Percentiles rank a stretch among this genome's conserved stretches.
phyloP scores from a whole-genome alignment of 1,140 invertebrate genomes.

The Pollicipes pollicipes region DNA sequence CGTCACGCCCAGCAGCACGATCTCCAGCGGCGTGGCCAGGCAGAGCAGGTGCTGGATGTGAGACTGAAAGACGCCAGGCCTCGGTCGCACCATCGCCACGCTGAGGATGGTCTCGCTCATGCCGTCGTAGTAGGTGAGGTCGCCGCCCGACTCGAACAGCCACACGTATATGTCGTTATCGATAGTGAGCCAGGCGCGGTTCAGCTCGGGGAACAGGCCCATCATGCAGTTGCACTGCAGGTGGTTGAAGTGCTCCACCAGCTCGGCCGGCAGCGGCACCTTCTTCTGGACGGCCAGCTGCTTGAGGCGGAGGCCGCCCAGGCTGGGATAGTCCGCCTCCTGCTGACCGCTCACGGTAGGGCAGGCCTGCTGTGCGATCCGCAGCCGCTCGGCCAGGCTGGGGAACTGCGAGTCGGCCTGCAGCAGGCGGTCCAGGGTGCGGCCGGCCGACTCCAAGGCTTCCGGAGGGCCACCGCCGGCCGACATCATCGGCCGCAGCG shows the following conservation, averaged over 20 bases:
- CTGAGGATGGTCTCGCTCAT: slow-evolving; percentile 74
- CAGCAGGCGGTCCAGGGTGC: slow-evolving; percentile 51
- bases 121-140: slow-evolving; percentile 85
- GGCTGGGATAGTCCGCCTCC: slow-evolving; percentile 73
- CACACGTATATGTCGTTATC: slow-evolving; percentile 96
- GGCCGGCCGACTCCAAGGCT: slow-evolving; percentile 34
- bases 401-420: slow-evolving; percentile 48
- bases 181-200: slow-evolving; percentile 88
- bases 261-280: slow-evolving; percentile 72
- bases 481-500: background rate
- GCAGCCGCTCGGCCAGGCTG: slow-evolving; percentile 37
- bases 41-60: slow-evolving; percentile 84
- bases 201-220: slow-evolving; percentile 51
- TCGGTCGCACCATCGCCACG: slow-evolving; percentile 77
- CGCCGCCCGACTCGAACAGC: slow-evolving; percentile 68
- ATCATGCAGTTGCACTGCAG: slow-evolving; percentile 31
- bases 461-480: slow-evolving; percentile 4
- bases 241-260: slow-evolving; percentile 76
- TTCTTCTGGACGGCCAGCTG: slow-evolving; percentile 63
- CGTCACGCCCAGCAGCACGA: slow-evolving; percentile 68
- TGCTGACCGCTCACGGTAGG: slow-evolving; percentile 69
- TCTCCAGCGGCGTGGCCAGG: slow-evolving; percentile 79
- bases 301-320: slow-evolving; percentile 40
- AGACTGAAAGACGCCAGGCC: slow-evolving; percentile 63
- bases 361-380: slow-evolving; percentile 28